Conservation (phyloP, 2,888 invertebrate species). For the Blastobasis adustella region DNA sequence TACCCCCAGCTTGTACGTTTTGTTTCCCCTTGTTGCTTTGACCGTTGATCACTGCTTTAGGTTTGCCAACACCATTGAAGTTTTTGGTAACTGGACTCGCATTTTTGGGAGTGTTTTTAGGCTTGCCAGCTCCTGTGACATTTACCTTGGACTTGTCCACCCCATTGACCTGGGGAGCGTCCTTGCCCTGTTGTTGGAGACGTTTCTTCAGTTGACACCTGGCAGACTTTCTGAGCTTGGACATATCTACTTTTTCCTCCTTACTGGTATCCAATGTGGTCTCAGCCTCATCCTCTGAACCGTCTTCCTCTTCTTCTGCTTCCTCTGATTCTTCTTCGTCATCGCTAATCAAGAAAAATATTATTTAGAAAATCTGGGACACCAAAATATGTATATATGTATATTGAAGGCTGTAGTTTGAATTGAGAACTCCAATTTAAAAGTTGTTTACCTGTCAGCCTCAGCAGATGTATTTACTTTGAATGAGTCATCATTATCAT, state of each 20-base stretch:
- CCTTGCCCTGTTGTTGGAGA: constrained; percentile 30
- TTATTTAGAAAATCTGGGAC: too few species aligned
- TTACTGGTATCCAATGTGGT: constrained; percentile 57
- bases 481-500: constrained; percentile 69
- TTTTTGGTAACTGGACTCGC: background rate
- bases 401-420: too few species aligned
- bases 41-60: too few species aligned
- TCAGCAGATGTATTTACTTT: constrained; percentile 52
- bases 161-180: constrained; percentile 62
- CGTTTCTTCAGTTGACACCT: constrained; percentile 40
- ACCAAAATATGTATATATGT: too few species aligned
- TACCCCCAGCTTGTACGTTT: too few species aligned
- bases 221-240: constrained; percentile 52
- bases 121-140: background rate
- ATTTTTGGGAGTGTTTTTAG: background rate
- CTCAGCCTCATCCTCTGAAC: constrained; percentile 55
- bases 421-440: background rate
- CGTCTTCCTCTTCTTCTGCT: constrained; percentile 52
- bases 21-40: too few species aligned
- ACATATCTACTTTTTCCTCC: constrained; percentile 53
- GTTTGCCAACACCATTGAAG: too few species aligned
- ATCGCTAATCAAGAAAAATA: constrained; percentile 11
- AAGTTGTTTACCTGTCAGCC: constrained; percentile 35
- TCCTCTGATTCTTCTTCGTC: constrained; percentile 56
- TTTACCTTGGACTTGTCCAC: constrained; percentile 56